These are phyloP conservation scores for Clusia tigrina DNA, from an alignment of 2,888 invertebrate species.

Conservation along the genomic window DNA sequence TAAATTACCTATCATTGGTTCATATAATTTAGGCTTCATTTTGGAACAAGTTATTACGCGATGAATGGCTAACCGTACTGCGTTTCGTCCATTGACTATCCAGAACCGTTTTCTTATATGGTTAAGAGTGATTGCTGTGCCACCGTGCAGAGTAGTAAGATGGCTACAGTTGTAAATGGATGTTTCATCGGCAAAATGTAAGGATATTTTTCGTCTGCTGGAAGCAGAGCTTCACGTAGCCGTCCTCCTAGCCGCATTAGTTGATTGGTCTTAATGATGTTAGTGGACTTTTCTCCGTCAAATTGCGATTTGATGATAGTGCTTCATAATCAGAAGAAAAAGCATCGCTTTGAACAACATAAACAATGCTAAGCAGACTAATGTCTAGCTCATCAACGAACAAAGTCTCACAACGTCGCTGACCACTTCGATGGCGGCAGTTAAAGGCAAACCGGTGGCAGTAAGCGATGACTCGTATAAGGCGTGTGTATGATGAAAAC, in stretches of 20 bases:
- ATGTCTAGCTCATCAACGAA: neutral
- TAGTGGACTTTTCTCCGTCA: conserved; percentile 17
- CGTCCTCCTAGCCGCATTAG: conserved; percentile 19
- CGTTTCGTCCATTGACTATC: conserved; percentile 13
- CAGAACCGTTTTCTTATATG: conserved; percentile 8
- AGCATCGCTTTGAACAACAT: conserved; percentile 12
- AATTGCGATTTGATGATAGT: conserved; percentile 2
- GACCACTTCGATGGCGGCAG: neutral
- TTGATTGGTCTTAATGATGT: conserved; percentile 2
- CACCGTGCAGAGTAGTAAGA: conserved; percentile 14
- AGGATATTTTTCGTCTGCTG: conserved; percentile 14
- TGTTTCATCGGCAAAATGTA: conserved; percentile 21
- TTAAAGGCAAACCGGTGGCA: conserved; percentile 12
- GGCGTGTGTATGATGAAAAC: conserved; percentile 10
- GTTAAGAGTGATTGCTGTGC: conserved; percentile 9
- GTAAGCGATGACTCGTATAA: conserved; percentile 13
- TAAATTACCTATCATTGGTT: conserved; percentile 20
- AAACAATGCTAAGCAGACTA: conserved; percentile 1
- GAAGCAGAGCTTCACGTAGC: conserved; percentile 13
- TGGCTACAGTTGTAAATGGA: conserved; percentile 10
- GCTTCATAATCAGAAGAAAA: conserved; percentile 21
- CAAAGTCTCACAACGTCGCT: neutral
- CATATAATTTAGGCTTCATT: conserved; percentile 1
- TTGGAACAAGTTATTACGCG: conserved; percentile 19
- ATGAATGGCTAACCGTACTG: neutral